Conservation (phyloP, 2,797 vertebrate species). For the Valencia hispanica region DNA sequence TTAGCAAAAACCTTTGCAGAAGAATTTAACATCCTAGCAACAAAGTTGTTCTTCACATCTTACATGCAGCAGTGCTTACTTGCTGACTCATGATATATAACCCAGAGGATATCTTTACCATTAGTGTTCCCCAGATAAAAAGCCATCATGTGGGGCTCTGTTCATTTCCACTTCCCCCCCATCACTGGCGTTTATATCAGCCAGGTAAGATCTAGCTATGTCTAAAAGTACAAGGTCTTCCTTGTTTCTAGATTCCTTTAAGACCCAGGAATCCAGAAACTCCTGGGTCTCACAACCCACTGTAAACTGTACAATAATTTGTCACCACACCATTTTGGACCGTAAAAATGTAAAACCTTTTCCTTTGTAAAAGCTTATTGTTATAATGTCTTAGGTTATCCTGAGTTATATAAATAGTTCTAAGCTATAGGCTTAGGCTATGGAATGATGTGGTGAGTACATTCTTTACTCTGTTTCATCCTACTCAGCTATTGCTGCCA, state of each 20-base stretch:
- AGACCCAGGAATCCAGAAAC: conserved; percentile 2
- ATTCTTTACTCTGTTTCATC: no score
- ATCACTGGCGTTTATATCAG: neutral
- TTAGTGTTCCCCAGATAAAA: neutral
- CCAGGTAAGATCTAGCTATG: neutral
- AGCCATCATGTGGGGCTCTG: no score
- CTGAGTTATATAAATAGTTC: no score
- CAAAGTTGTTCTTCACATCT: neutral
- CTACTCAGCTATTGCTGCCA: no score
- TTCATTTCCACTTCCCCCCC: neutral
- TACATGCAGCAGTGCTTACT: neutral
- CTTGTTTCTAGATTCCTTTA: no score
- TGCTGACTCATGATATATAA: neutral
- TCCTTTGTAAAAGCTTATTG: neutral
- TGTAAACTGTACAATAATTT: neutral
- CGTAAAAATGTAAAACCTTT: neutral
- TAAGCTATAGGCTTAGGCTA: no score
- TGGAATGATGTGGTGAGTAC: no score
- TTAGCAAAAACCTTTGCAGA: neutral
- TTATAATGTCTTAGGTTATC: neutral
- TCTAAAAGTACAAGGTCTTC: neutral
- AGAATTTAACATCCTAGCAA: neutral
- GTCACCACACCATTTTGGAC: neutral
- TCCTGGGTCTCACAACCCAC: neutral
- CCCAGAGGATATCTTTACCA: neutral